Conservation (phyloP, 2,797 vertebrate species). For the Spinus pinus region DNA sequence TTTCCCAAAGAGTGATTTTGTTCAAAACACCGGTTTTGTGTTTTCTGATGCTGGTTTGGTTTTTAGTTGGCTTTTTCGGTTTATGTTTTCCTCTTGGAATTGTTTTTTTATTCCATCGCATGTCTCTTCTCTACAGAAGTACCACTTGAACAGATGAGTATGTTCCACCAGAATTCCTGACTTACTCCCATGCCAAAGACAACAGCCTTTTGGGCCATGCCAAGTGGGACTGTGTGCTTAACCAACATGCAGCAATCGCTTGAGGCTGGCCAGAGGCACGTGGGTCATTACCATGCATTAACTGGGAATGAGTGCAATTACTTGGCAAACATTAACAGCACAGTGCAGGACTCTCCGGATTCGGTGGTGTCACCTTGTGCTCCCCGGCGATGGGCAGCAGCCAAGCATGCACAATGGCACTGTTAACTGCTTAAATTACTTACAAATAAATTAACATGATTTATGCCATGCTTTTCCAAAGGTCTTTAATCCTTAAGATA, state of each 20-base stretch:
- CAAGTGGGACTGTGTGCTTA: not conserved
- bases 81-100: not conserved
- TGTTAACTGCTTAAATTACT: not conserved
- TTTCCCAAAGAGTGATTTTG: not conserved
- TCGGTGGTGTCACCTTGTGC: not conserved
- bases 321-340: constrained; percentile 29
- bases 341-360: not conserved
- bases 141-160: not conserved
- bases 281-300: constrained; percentile 11
- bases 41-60: not conserved
- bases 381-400: not conserved
- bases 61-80: not conserved
- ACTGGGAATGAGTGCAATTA: constrained; percentile 34
- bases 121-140: not conserved
- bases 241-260: not conserved
- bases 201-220: not conserved
- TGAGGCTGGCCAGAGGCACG: not conserved
- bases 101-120: not conserved
- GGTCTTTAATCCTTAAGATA: not conserved
- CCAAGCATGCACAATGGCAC: constrained; percentile 31
- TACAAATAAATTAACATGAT: not conserved
- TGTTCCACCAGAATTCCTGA: not conserved
- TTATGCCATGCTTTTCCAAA: not conserved
- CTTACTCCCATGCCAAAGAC: not conserved
- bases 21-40: not conserved